Evolutionary conservation across 2,888 invertebrate genomes (phyloP).

Genomic region (Eueremaeus valkanovi): DNA sequence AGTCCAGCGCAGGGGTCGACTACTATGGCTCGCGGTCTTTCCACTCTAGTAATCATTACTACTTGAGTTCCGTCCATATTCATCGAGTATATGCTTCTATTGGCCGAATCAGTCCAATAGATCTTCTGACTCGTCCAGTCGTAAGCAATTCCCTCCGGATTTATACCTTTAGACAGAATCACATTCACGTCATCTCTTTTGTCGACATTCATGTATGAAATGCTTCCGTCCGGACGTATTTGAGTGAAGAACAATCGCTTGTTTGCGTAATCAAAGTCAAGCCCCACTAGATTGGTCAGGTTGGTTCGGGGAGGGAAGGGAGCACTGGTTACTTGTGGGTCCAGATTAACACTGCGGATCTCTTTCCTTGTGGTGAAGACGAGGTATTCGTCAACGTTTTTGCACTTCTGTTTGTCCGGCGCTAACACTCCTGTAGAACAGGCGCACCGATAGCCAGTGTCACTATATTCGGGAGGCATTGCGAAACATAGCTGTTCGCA

Average conservation of each 20-base stretch:
- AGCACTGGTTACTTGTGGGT: slow-evolving; percentile 71
- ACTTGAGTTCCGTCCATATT: slow-evolving; percentile 79
- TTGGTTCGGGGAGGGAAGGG: slow-evolving; percentile 79
- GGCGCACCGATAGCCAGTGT: slow-evolving; percentile 62
- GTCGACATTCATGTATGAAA: slow-evolving; percentile 72
- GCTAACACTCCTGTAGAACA: slow-evolving; percentile 80
- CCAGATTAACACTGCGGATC: slow-evolving; percentile 82
- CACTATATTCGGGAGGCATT: slow-evolving; percentile 62
- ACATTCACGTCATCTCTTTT: slow-evolving; percentile 58
- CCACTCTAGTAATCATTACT: slow-evolving; percentile 87
- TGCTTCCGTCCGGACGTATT: slow-evolving; percentile 83
- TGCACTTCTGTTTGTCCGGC: slow-evolving; percentile 65
- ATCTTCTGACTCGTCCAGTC: slow-evolving; percentile 98
- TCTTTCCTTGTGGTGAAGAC: slow-evolving; percentile 92
- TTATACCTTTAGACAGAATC: slow-evolving; percentile 61
- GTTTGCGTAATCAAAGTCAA: slow-evolving; percentile 89
- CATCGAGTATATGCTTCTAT: slow-evolving; percentile 91
- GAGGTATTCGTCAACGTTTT: slow-evolving; percentile 72
- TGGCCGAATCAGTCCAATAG: slow-evolving; percentile 95
- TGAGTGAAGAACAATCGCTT: slow-evolving; percentile 74
- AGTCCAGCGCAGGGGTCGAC: slow-evolving; percentile 95
- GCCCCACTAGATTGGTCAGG: slow-evolving; percentile 85
- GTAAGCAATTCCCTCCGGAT: slow-evolving; percentile 89
- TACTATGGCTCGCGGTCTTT: slow-evolving; percentile 88
- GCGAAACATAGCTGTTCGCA: slow-evolving; percentile 96